Evolutionary conservation across 2,797 vertebrate genomes (phyloP), one percentile per base, ranked within the genome.

Genomic region (Phalloptychus januarius): DNA sequence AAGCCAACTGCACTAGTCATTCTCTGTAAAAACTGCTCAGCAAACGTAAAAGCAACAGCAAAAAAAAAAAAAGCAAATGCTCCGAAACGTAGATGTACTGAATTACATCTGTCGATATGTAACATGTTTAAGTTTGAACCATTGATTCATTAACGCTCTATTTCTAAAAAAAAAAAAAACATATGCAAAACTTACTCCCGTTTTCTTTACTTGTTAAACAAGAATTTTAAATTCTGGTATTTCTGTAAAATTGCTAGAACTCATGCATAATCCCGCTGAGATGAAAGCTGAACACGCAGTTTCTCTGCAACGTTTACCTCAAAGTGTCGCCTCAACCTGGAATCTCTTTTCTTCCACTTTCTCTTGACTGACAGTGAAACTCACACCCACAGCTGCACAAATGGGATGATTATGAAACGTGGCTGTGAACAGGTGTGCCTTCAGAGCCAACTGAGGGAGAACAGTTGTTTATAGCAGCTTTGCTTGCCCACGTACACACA

Each of bases 391-490:
- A 67, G 79, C 73, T 25, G 69, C 42, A 50, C 31, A 18, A 71
- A 40, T 67, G 38, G 52, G 72, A 74, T 42, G 46, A 72, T 72
- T 36, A 76, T 54, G 18, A 78, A 79, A 74, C 23, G 33, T 74
- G 76, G 67, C 1, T 0, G 46, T 42, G 79, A 85, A 84, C 81
- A 86, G 78, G 84, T 88, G 89, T 74, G 42, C 25, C 10, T 25
- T 72, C 18, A 63, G n/a, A 82, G 75, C 63, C 71, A 65, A 79
- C 52, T 7, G 80, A 86, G n/a, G 44, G 63, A 2, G 72, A 85
- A 72, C 89, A 87, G 83, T 79, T 87, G 89, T 38, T 23, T 20
- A 18, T 11, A 76, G 79, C 86, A 83, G 86, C 77, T 67, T 76
- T 15, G 67, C 12, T 72, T 67, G 71, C 82, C 58, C 46, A 80